Evolutionary conservation across 2,888 invertebrate genomes (phyloP), one percentile per base, ranked within the genome.

Genomic region (Tanytarsus gracilentus): DNA sequence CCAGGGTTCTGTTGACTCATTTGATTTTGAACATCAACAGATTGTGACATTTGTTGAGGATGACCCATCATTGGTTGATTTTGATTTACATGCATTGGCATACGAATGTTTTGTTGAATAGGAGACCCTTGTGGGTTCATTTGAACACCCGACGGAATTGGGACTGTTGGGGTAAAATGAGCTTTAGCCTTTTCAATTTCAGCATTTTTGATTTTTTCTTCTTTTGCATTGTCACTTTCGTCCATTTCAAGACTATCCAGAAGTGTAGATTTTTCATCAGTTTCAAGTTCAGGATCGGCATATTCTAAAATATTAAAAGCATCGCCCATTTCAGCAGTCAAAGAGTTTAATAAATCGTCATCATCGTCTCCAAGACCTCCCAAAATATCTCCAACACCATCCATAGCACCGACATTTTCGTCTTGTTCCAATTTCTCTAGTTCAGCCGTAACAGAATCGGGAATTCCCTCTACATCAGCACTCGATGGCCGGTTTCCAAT

Each of bases 261-360:
- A 65, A 94, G 88, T 69, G 90, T 91, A 30, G 89, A 89, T 68
- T 87, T 85, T 63, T 84, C 83, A 62, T 84, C 85, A 63, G 85
- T 79, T 63, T 91, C 92, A 58, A 94, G 76, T 73, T 94, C 94
- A 0, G 95, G 92, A 77, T 96, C 95, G 0, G 93, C 95, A 72
- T 95, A 96, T 72, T 94, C 93, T 64, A 96, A 75, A 68, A 96
- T 93, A 72, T 96, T 95, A 74, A 96, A 96, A 76, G 94, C 94
- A 63, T 89, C 86, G 4, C 92, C 93, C 79, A 93, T 88, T 75
- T 90, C 90, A n/a, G 87, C 88, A 68, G 78, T 76, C 39, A 81
- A 69, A 1, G 81, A 81, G 65, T 80, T 79, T 25, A 92, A 76
- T 40, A 93, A 77, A 68, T 91, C 91, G 68, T 93, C 93, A 68